These are phyloP conservation scores for Rhagophthalmus giganteus DNA, from an alignment of 2,888 invertebrate species.

Conservation along the genomic window DNA sequence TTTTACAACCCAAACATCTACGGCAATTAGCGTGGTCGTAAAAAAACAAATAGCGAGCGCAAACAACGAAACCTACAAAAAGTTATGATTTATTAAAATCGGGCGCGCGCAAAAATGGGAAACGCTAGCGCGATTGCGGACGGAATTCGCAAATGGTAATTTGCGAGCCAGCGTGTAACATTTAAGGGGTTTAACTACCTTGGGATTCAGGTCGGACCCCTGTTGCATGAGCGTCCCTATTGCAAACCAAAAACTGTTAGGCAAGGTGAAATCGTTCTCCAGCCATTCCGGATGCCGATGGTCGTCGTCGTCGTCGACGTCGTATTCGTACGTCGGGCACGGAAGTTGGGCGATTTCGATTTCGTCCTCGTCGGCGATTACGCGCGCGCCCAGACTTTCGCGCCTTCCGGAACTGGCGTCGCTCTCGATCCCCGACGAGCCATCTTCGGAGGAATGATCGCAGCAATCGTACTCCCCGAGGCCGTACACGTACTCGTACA, in stretches of 20 bases:
- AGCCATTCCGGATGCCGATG: conserved; percentile 47
- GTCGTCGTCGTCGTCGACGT: too few species aligned
- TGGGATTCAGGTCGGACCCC: conserved; percentile 89
- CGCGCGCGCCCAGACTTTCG: conserved; percentile 11
- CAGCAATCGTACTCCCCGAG: conserved; percentile 49
- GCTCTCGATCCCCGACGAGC: conserved; percentile 22
- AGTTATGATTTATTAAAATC: too few species aligned
- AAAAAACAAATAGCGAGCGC: too few species aligned
- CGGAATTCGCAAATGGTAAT: too few species aligned
- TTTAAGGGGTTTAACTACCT: too few species aligned
- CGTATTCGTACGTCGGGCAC: conserved; percentile 14
- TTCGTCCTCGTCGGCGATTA: conserved; percentile 18
- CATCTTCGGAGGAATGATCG: conserved; percentile 35
- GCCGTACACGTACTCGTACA: conserved; percentile 40
- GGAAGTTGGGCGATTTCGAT: conserved; percentile 38
- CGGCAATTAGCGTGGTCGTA: too few species aligned
- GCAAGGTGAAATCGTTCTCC: conserved; percentile 81
- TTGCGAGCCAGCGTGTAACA: too few species aligned
- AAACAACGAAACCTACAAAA: too few species aligned
- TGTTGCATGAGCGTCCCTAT: conserved; percentile 94
- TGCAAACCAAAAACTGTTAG: conserved; percentile 95
- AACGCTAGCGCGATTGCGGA: too few species aligned
- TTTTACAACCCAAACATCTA: too few species aligned
- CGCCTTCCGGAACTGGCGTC: conserved; percentile 17
- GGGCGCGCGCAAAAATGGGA: too few species aligned